These are phyloP conservation scores for Seriola rivoliana DNA, from an alignment of 2,113 vertebrate species.

Conservation along the genomic window DNA sequence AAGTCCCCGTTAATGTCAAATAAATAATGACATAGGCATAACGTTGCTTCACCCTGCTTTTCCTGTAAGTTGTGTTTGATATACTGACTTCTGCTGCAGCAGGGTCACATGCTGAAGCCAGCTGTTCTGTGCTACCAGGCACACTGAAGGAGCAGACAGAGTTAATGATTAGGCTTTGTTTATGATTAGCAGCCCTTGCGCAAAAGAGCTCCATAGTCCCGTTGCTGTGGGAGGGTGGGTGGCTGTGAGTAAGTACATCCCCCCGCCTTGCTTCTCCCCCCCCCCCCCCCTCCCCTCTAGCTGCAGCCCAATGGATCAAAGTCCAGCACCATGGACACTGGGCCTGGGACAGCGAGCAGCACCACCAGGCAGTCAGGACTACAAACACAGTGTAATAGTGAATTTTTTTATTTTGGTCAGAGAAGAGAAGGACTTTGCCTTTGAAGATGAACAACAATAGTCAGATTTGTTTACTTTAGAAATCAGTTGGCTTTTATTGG, in stretches of 20 bases:
- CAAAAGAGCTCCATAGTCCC: slow-evolving; percentile 66
- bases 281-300: neutral
- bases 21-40: slow-evolving; percentile 9
- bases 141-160: slow-evolving; percentile 58
- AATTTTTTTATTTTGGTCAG: neutral
- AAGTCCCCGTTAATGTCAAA: slow-evolving; percentile 45
- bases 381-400: slow-evolving; percentile 7
- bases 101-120: slow-evolving; percentile 63
- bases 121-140: slow-evolving; percentile 50
- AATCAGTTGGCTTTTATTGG: slow-evolving; percentile 25
- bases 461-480: slow-evolving; percentile 37
- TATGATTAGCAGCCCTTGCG: slow-evolving; percentile 81
- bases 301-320: slow-evolving; percentile 68
- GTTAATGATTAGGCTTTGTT: slow-evolving; percentile 85
- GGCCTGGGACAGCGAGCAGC: slow-evolving; percentile 48
- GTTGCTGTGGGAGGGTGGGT: slow-evolving; percentile 54
- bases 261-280: slow-evolving; percentile 18
- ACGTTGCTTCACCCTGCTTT: neutral
- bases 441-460: slow-evolving; percentile 31
- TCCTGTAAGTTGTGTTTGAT: slow-evolving; percentile 42
- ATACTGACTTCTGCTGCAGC: slow-evolving; percentile 38
- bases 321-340: slow-evolving; percentile 63
- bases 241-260: slow-evolving; percentile 52
- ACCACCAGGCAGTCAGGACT: slow-evolving; percentile 37
- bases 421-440: neutral